These are phyloP conservation scores for Scrobipalpa atriplicella DNA, from an alignment of 2,888 invertebrate species.

Conservation along the genomic window DNA sequence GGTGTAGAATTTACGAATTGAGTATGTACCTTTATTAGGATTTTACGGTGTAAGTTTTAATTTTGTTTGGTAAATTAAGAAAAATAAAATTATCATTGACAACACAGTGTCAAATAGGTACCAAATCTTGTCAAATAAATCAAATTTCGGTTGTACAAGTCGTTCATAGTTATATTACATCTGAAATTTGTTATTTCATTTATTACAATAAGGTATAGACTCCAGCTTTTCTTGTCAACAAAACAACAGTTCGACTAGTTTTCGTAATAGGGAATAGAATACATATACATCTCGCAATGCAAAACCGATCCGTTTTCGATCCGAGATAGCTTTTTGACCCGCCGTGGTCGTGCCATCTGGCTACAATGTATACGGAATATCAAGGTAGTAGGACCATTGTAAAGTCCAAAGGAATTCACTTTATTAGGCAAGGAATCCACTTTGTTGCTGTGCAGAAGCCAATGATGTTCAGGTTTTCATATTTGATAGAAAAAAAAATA, in stretches of 20 bases:
- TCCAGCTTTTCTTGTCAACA: conserved; percentile 34
- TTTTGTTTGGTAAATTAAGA: no score
- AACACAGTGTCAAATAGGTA: no score
- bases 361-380: neutral
- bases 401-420: neutral
- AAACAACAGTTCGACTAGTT: conserved; percentile 41
- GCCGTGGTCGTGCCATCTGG: conserved; percentile 44
- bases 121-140: no score
- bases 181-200: no score
- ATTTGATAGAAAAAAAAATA: no score
- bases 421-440: no score
- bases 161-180: no score
- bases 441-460: neutral
- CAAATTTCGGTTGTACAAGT: neutral
- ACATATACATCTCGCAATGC: conserved; percentile 46
- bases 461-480: no score
- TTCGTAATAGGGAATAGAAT: conserved; percentile 58
- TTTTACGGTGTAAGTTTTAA: no score
- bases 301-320: conserved; percentile 55
- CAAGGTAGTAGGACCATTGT: conserved; percentile 2
- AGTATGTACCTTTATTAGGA: no score
- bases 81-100: no score
- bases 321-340: conserved; percentile 64
- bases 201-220: conserved; percentile 42
- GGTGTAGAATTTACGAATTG: no score